Conservation (phyloP, 2,888 invertebrate species). For the Agrochola litura region DNA sequence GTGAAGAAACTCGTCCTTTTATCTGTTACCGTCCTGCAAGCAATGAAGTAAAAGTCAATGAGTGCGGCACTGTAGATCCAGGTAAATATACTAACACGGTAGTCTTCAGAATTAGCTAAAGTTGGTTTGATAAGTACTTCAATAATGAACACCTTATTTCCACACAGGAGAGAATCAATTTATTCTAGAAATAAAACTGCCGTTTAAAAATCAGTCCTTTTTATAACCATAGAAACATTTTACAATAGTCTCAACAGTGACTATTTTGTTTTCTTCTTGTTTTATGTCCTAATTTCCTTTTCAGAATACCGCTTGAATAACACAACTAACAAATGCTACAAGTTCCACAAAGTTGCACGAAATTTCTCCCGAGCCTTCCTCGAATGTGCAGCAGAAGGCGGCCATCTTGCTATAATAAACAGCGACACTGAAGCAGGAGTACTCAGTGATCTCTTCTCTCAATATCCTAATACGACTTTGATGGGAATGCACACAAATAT, state of each 20-base stretch:
- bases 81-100: not conserved
- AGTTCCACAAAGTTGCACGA: not conserved
- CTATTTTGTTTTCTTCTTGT: too few relatives aligned
- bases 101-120: not conserved
- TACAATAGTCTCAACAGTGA: not conserved
- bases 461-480: too few relatives aligned
- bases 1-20: not conserved
- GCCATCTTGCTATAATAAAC: slow-evolving; percentile 24
- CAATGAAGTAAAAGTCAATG: slow-evolving; percentile 8
- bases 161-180: not conserved
- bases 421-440: not conserved
- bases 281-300: not conserved
- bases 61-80: slow-evolving; percentile 60
- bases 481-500: too few relatives aligned
- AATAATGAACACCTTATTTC: not conserved
- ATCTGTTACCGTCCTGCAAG: slow-evolving; percentile 6
- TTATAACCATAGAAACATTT: not conserved
- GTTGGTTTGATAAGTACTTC: not conserved
- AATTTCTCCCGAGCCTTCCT: not conserved
- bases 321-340: slow-evolving; percentile 17
- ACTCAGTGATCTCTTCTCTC: too few relatives aligned
- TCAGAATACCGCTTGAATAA: slow-evolving; percentile 11
- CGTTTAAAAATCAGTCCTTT: not conserved
- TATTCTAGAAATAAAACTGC: not conserved
- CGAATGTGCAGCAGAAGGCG: slow-evolving; percentile 10